Evolutionary conservation across 2,888 invertebrate genomes (phyloP).

Genomic region (Allygus modestus): DNA sequence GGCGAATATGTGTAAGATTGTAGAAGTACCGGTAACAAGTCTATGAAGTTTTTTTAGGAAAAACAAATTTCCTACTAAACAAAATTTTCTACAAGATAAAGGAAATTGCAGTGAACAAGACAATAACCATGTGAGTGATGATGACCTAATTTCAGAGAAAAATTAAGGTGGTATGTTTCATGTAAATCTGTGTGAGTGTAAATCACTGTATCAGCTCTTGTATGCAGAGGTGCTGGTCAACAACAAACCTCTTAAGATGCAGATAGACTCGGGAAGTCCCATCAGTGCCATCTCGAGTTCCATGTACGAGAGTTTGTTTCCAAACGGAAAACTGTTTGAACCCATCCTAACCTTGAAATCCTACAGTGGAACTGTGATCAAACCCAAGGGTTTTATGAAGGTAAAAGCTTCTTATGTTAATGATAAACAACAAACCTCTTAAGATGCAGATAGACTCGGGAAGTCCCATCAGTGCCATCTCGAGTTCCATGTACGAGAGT

Average conservation of each 20-base stretch:
- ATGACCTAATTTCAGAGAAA: background rate
- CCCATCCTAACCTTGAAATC: background rate
- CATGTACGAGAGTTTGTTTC: slow-evolving; percentile 5
- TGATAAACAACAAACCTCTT: too few species aligned
- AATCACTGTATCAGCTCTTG: background rate
- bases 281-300: too few species aligned
- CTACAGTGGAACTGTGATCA: background rate
- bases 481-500: too few species aligned
- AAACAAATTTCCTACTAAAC: background rate
- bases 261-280: too few species aligned
- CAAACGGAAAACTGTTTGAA: slow-evolving; percentile 18
- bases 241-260: too few species aligned
- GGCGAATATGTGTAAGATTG: background rate
- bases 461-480: too few species aligned
- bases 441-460: too few species aligned
- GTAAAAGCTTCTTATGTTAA: slow-evolving; percentile 1
- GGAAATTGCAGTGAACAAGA: too few species aligned
- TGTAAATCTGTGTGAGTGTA: background rate
- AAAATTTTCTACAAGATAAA: background rate
- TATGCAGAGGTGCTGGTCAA: too few species aligned
- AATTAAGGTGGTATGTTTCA: background rate
- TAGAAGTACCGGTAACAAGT: background rate
- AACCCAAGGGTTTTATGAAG: background rate
- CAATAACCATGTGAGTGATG: background rate
- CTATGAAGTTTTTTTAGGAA: background rate